phyloP scores from a whole-genome alignment of 2,888 invertebrate species.

The Petrophora chlorosata region DNA sequence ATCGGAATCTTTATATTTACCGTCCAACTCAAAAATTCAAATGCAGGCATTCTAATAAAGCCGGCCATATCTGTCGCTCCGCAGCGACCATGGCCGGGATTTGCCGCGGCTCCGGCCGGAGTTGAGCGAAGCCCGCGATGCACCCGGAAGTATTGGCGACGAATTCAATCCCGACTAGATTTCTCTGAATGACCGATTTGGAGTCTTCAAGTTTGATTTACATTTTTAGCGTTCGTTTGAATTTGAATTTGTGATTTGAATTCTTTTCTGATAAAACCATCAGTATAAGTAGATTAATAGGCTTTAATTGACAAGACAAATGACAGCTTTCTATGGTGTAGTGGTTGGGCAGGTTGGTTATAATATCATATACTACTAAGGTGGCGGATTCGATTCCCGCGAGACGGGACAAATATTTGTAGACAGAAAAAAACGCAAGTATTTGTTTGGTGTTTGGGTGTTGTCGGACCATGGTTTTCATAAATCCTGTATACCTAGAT shows the following conservation, averaged over 20 bases:
- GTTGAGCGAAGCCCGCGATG: slow-evolving; percentile 52
- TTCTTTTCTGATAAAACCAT: not conserved
- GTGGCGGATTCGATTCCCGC: too few relatives aligned
- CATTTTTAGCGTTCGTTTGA: slow-evolving; percentile 4
- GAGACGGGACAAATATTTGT: too few relatives aligned
- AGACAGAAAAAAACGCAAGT: too few relatives aligned
- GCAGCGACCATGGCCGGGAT: slow-evolving; percentile 34
- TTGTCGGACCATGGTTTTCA: too few relatives aligned
- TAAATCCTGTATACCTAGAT: too few relatives aligned
- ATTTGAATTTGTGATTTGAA: not conserved
- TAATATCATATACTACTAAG: too few relatives aligned
- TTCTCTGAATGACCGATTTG: slow-evolving; percentile 16
- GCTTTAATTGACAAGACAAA: too few relatives aligned
- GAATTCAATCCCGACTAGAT: slow-evolving; percentile 17
- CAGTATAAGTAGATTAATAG: too few relatives aligned
- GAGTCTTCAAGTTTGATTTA: slow-evolving; percentile 11
- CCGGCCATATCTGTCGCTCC: slow-evolving; percentile 31
- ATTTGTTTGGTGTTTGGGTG: too few relatives aligned
- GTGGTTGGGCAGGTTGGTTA: too few relatives aligned
- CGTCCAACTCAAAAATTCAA: slow-evolving; percentile 17
- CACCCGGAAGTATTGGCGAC: slow-evolving; percentile 33
- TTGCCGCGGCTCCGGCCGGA: slow-evolving; percentile 43
- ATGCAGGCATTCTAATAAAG: slow-evolving; percentile 19
- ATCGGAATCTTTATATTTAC: slow-evolving; percentile 6
- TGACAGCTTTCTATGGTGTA: too few relatives aligned